Percentiles rank a stretch among this genome's conserved stretches.
Evolutionary conservation across 1,140 invertebrate species (phyloP).

Genomic region (Cataglyphis hispanica): DNA sequence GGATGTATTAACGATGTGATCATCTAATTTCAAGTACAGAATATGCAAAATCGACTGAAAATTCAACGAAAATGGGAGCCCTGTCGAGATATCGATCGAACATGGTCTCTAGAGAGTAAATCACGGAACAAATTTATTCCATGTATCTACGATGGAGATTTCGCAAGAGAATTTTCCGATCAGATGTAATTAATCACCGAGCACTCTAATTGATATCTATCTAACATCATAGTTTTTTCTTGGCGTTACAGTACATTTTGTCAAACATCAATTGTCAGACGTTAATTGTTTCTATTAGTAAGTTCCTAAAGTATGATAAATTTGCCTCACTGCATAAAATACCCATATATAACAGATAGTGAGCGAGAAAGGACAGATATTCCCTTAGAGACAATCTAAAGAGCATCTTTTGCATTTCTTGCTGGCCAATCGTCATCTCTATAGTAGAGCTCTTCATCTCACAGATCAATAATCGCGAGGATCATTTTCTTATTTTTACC

Average conservation of each 20-base stretch:
- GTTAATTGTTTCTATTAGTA: slow-evolving; percentile 14
- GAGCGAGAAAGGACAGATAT: not conserved
- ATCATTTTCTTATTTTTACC: slow-evolving; percentile 54
- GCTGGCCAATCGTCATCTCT: not conserved
- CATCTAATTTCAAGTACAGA: not conserved
- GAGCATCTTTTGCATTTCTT: not conserved
- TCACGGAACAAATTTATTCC: slow-evolving; percentile 17
- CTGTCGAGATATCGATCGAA: slow-evolving; percentile 8
- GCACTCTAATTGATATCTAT: not conserved
- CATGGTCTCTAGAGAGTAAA: not conserved
- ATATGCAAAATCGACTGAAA: not conserved
- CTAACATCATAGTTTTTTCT: not conserved
- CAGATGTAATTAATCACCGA: slow-evolving; percentile 4
- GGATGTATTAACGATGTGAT: not conserved
- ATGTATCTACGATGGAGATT: not conserved
- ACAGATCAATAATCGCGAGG: slow-evolving; percentile 5
- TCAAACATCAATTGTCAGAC: not conserved
- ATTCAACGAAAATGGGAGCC: not conserved
- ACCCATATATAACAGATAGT: not conserved
- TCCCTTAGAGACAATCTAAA: not conserved
- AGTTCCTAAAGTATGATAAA: slow-evolving; percentile 3
- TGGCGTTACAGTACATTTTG: not conserved
- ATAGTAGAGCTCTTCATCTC: not conserved
- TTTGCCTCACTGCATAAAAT: not conserved
- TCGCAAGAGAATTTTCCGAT: slow-evolving; percentile 24